Percentiles rank a stretch among this genome's conserved stretches.
phyloP scores from a whole-genome alignment of 2,888 invertebrate genomes.

The Sericinus montela region DNA sequence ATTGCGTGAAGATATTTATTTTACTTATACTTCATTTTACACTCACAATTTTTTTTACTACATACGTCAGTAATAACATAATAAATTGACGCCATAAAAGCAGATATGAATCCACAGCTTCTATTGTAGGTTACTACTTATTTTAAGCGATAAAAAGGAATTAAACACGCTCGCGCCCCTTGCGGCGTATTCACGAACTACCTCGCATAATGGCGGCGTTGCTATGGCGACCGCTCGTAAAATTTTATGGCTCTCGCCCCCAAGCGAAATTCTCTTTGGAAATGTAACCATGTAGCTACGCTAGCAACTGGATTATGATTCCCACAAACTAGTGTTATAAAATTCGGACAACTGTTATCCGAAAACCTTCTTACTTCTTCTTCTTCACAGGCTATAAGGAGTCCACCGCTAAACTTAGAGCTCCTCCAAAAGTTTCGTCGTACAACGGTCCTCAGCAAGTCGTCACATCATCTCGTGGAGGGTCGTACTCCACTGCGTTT shows the following conservation, averaged over 20 bases:
- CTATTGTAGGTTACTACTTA: constrained; percentile 2
- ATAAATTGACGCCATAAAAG: constrained; percentile 9
- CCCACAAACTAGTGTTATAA: constrained; percentile 1
- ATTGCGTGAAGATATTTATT: no score
- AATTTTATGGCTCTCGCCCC: constrained; percentile 68
- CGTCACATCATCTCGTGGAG: no score
- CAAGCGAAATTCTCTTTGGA: constrained; percentile 41
- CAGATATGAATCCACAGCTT: constrained; percentile 15
- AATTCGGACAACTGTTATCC: constrained; percentile 4
- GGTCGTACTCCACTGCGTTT: no score
- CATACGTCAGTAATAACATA: constrained; percentile 1
- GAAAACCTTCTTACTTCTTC: no score
- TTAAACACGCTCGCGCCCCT: constrained; percentile 21
- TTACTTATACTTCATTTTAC: no score
- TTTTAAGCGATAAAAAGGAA: constrained; percentile 23
- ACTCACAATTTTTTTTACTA: background rate
- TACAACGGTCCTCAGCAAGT: no score
- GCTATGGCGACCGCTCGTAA: constrained; percentile 65
- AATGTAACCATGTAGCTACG: constrained; percentile 39
- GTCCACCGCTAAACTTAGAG: no score
- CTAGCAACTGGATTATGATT: constrained; percentile 23
- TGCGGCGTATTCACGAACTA: constrained; percentile 34
- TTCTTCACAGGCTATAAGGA: no score
- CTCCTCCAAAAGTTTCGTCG: no score
- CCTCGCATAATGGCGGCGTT: constrained; percentile 56